Base-by-base conservation (phyloP, 2,797 vertebrate species). In the Rhinatrema bivittatum region DNA sequence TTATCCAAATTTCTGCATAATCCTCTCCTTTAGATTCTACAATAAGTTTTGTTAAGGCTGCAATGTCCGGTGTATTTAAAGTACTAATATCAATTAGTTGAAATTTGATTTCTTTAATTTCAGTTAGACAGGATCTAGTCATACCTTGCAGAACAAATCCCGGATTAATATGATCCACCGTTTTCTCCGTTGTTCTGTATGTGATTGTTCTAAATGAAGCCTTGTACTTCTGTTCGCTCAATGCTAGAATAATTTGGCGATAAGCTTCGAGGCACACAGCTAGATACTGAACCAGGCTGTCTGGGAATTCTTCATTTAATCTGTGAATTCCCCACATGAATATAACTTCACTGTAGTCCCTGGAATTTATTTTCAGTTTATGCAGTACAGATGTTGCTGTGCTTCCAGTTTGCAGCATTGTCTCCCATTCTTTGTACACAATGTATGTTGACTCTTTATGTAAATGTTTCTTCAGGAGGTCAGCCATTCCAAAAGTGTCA, bases 101-200 rank as follows among this genome's bases (percentile, higher is more conserved):
- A 77, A 67, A 85, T 51, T 20, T 64, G 29, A 50, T 74, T 70
- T 54, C 70, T 20, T 69, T 25, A 83, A 68, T 40, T 83, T 90
- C 70, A 77, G 59, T 1, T 0, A 27, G 8, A 18, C 68, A 76
- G 13, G 54, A 30, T 54, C 74, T 68, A 10, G 72, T 83, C 85
- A 95, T 80, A 22, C 91, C 91, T 22, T 73, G 74, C 21, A 94
- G 52, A 4, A 67, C 81, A 76, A 87, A 91, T 7, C 86, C 89
- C 33, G 82, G 67, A 60, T 71, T 90, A 24, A 93, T 3, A 2
- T 72, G 77, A 58, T 90, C 88, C 18, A 86, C 84, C 0, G 45
- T 69, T 9, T 10, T 72, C 40, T 77, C 84, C 23, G 79, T 66
- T 2, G 85, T 81, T 63, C 80, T 84, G 46, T 85, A 88, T 5